Evolutionary conservation across 1,140 invertebrate species (phyloP), one percentile per base, ranked within the genome.

Genomic region (Neodiprion fabricii): DNA sequence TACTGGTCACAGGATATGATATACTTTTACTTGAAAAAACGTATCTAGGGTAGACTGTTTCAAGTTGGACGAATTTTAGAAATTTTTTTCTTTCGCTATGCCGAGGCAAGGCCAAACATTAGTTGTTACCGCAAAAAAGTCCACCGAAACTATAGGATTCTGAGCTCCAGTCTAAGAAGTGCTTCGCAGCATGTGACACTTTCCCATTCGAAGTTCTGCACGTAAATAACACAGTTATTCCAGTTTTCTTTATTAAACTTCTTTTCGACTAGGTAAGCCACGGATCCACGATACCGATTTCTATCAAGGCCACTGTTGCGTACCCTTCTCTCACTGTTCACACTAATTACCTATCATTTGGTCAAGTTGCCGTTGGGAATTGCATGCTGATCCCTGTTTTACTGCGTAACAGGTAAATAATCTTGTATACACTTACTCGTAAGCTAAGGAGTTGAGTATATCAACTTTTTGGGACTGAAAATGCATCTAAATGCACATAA

Each of bases 381-480:
- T 86, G 85, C 68, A 70, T 82, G 48, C 76, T 83, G 48, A 85
- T 84, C 72, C 73, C 74, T 28, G 65, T 89, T 7, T 14, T 81
- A n/a, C 70, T 89, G 0, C 80, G 81, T 74, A 90, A 90, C 75
- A 79, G 82, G 89, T 90, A 82, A 73, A 49, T 68, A 67, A 67
- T 53, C 14, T 53, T 28, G 3, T 48, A 9, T 40, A 67, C 17
- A 1, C 70, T 75, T 48, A 70, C 40, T 61, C 72, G 70, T 65
- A 70, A 50, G 70, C 53, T 47, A 47, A 72, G 11, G 17, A 72
- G 53, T 71, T 73, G 67, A 12, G 48, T 75, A 53, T 71, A 48
- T 75, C 17, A 71, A 73, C 21, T 48, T 50, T 71, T 49, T 21
- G 71, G 17, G 12, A 75, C 17, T n/a, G 23, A 28, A 67, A 12